These are phyloP conservation scores for Desmophyllum pertusum DNA, from an alignment of 92 coral and sea anemone genomes.

Conservation along the genomic window DNA sequence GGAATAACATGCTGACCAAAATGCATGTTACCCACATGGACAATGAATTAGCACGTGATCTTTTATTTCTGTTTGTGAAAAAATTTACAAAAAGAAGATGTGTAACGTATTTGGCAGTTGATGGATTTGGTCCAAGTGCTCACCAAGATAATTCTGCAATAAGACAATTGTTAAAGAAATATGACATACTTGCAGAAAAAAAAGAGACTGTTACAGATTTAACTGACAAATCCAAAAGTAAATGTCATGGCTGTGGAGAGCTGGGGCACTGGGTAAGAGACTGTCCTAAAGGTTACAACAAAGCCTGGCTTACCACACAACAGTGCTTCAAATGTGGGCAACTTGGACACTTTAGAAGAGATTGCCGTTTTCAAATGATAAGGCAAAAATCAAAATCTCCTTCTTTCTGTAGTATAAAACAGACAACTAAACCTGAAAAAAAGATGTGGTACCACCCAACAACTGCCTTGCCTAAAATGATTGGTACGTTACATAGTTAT, in stretches of 20 bases:
- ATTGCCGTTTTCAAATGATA: constrained; percentile 3
- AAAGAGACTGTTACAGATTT: neutral
- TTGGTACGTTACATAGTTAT: neutral
- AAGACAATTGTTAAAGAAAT: constrained; percentile 42
- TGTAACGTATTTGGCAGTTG: constrained; percentile 50
- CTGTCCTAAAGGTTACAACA: constrained; percentile 42
- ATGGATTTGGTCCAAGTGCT: constrained; percentile 41
- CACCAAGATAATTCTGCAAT: constrained; percentile 38
- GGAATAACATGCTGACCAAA: neutral
- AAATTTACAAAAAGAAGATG: constrained; percentile 55
- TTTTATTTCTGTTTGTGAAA: constrained; percentile 20
- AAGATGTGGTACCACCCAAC: neutral
- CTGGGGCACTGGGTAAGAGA: constrained; percentile 45
- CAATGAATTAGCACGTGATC: neutral
- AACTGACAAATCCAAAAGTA: constrained; percentile 2
- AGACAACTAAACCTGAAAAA: neutral
- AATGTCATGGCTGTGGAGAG: constrained; percentile 28
- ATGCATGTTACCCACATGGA: neutral
- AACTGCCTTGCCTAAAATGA: constrained; percentile 4
- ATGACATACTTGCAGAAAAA: neutral
- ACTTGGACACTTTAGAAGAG: constrained; percentile 33
- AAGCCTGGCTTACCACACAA: constrained; percentile 42
- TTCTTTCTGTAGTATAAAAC: neutral
- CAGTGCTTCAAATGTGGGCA: constrained; percentile 47
- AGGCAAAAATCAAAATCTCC: neutral